These are phyloP conservation scores for Crocallis elinguaria DNA, from an alignment of 2,888 invertebrate genomes.

Conservation along the genomic window DNA sequence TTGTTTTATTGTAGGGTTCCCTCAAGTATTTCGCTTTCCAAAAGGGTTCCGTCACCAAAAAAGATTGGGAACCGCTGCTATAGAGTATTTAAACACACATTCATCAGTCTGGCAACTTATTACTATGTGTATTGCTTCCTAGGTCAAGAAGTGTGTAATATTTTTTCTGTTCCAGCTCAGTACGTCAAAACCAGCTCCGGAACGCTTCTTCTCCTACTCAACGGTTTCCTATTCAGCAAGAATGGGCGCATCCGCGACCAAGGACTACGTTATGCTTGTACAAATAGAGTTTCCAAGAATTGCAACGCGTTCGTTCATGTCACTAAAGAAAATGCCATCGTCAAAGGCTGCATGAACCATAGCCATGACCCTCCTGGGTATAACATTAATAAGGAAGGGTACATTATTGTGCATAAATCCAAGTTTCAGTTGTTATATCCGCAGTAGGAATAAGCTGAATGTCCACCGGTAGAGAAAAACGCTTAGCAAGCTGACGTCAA, in stretches of 20 bases:
- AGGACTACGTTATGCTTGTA: constrained; percentile 3
- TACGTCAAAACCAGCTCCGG: constrained; percentile 43
- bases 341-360: constrained; percentile 38
- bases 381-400: constrained; percentile 20
- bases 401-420: constrained; percentile 2
- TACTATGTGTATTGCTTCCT: no score
- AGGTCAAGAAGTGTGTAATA: not conserved
- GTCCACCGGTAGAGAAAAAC: not conserved
- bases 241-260: constrained; percentile 37
- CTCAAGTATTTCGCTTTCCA: no score
- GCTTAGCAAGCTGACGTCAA: no score
- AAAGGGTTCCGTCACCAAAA: no score
- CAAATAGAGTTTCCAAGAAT: constrained; percentile 6
- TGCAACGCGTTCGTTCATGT: constrained; percentile 34
- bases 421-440: not conserved
- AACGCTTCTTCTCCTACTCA: constrained; percentile 39
- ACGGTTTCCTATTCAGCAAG: constrained; percentile 49
- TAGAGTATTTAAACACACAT: no score
- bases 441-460: no score
- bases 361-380: constrained; percentile 37
- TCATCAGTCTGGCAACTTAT: no score
- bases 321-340: constrained; percentile 37
- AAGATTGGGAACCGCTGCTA: no score
- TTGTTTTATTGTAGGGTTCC: no score
- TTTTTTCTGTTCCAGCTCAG: constrained; percentile 39